phyloP scores from a whole-genome alignment of 2,888 invertebrate genomes.

The Meteorus cinctellus region DNA sequence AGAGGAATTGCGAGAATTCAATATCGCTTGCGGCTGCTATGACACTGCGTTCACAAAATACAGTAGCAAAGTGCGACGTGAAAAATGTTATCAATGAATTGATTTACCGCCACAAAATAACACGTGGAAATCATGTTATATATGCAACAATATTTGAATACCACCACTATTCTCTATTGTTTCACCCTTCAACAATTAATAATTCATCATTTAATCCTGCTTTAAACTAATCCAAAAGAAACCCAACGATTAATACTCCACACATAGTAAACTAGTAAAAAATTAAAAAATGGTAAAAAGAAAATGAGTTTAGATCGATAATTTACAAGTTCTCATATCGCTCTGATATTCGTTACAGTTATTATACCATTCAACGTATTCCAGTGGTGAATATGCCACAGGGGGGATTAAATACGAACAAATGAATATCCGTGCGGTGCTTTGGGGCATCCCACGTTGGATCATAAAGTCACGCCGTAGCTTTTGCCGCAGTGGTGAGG shows the following conservation, averaged over 20 bases:
- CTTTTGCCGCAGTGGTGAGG: conserved; percentile 1
- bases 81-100: no score
- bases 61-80: no score
- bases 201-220: no score
- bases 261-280: neutral
- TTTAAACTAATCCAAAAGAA: neutral
- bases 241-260: neutral
- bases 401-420: conserved; percentile 32
- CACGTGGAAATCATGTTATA: no score
- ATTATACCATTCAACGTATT: conserved; percentile 7
- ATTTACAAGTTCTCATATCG: neutral
- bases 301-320: neutral
- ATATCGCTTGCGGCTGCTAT: no score
- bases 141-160: no score
- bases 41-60: no score
- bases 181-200: no score
- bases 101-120: no score
- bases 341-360: neutral
- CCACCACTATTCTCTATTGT: no score
- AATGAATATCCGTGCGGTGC: conserved; percentile 35
- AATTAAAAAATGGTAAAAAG: neutral
- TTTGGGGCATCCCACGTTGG: conserved; percentile 15
- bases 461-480: neutral
- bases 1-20: no score
- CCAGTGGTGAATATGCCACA: conserved; percentile 24